Conservation (phyloP, 1,140 invertebrate genomes). For the Drosophila sp. region DNA sequence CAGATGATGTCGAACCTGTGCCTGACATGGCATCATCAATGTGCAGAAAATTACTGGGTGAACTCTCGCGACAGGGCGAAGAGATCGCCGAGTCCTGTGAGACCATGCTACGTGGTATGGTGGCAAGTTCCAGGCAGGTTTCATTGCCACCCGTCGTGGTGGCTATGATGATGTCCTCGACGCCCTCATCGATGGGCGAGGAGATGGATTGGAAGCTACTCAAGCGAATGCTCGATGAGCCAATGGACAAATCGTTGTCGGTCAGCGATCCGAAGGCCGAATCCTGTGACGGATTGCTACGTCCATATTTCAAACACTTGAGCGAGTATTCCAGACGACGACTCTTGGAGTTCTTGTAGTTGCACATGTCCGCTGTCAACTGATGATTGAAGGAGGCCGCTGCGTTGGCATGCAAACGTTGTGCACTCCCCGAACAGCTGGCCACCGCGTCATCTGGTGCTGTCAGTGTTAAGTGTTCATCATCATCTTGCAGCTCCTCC, state of each 20-base stretch:
- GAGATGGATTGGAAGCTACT: slow-evolving; percentile 84
- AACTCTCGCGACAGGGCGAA: slow-evolving; percentile 80
- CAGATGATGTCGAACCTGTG: slow-evolving; percentile 68
- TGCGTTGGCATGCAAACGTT: slow-evolving; percentile 57
- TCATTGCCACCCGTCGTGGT: slow-evolving; percentile 82
- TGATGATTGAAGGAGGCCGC: slow-evolving; percentile 78
- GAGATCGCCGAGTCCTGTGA: slow-evolving; percentile 83
- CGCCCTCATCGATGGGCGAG: slow-evolving; percentile 83
- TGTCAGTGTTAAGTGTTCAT: slow-evolving; percentile 4
- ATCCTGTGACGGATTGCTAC: slow-evolving; percentile 84
- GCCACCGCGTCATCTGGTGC: slow-evolving; percentile 56
- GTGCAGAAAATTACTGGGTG: slow-evolving; percentile 77
- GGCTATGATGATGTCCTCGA: slow-evolving; percentile 83
- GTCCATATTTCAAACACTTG: slow-evolving; percentile 83
- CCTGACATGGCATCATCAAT: slow-evolving; percentile 78
- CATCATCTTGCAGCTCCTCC: slow-evolving; percentile 7
- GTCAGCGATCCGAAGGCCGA: slow-evolving; percentile 84
- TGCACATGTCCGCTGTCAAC: slow-evolving; percentile 82
- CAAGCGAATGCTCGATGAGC: slow-evolving; percentile 79
- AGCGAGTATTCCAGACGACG: slow-evolving; percentile 82
- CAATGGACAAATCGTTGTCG: slow-evolving; percentile 83
- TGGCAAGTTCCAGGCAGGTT: slow-evolving; percentile 78
- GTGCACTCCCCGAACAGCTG: slow-evolving; percentile 57
- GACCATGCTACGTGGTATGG: slow-evolving; percentile 79
- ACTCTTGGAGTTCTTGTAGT: slow-evolving; percentile 84